Percentiles rank a stretch among this genome's conserved stretches.
phyloP scores from a whole-genome alignment of 2,888 invertebrate species.

The Theretra japonica region DNA sequence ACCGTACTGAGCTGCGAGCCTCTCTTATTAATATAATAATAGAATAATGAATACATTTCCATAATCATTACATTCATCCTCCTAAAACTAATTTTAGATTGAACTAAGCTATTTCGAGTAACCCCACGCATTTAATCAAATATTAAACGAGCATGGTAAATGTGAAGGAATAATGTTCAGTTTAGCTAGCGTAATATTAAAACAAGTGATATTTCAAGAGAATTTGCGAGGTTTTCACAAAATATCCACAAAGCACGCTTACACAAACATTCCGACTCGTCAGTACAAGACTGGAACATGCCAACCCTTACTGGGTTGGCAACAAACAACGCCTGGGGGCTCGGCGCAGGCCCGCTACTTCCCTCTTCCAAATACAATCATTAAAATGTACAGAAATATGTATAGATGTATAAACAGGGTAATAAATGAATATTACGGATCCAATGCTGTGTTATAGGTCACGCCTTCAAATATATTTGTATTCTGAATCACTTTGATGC shows the following conservation, averaged over 20 bases:
- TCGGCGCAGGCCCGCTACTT: neutral
- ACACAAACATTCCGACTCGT: slow-evolving; percentile 21
- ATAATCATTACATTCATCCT: too few species aligned
- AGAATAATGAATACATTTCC: too few species aligned
- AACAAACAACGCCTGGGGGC: neutral
- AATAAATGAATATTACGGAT: neutral
- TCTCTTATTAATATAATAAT: too few species aligned
- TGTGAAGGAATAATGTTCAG: neutral
- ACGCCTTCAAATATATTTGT: too few species aligned
- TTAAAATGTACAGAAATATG: neutral
- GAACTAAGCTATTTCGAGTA: too few species aligned
- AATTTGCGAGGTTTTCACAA: slow-evolving; percentile 3
- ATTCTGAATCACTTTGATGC: too few species aligned
- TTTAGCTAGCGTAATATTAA: neutral
- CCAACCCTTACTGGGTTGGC: too few species aligned
- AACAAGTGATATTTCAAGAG: slow-evolving; percentile 12
- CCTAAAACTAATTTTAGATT: too few species aligned
- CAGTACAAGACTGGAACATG: slow-evolving; percentile 9
- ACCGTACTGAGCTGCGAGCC: too few species aligned
- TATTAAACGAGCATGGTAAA: neutral
- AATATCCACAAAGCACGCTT: slow-evolving; percentile 15
- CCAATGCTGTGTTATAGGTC: too few species aligned
- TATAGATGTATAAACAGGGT: neutral
- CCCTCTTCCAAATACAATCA: slow-evolving; percentile 1
- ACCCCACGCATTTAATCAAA: neutral